Percentiles rank a stretch among this genome's conserved stretches.
phyloP scores from a whole-genome alignment of 2,797 vertebrate species.

The Potorous gilbertii region DNA sequence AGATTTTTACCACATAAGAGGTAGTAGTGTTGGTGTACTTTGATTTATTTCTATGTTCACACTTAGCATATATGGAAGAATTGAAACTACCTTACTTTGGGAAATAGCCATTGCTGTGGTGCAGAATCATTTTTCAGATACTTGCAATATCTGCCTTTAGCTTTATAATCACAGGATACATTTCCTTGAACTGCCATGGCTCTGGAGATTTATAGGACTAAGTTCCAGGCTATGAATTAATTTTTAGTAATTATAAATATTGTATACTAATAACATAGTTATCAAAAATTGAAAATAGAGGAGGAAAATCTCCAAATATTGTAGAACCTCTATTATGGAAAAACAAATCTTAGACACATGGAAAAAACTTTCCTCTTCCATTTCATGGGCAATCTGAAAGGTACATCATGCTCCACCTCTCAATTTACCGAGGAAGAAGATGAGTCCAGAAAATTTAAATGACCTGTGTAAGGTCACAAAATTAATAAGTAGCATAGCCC shows the following conservation, averaged over 20 bases:
- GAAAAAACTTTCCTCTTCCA: not conserved
- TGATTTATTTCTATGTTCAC: not conserved
- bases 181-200: not conserved
- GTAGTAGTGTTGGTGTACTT: not conserved
- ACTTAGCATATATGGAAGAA: not conserved
- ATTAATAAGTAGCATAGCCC: not conserved
- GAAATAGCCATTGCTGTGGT: conserved; percentile 14
- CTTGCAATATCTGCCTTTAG: not conserved
- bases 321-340: not conserved
- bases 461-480: not conserved
- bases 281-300: not conserved
- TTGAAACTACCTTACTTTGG: not conserved
- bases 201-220: conserved; percentile 19
- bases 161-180: not conserved
- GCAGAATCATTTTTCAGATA: not conserved
- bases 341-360: not conserved
- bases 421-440: not conserved
- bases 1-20: not conserved
- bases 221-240: conserved; percentile 6
- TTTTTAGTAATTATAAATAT: not conserved
- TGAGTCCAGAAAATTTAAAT: not conserved
- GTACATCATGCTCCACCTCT: not conserved
- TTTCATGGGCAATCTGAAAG: not conserved
- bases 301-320: not conserved
- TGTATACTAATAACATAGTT: not conserved